phyloP scores from a whole-genome alignment of 2,888 invertebrate species.

The Drosophila gaucha region DNA sequence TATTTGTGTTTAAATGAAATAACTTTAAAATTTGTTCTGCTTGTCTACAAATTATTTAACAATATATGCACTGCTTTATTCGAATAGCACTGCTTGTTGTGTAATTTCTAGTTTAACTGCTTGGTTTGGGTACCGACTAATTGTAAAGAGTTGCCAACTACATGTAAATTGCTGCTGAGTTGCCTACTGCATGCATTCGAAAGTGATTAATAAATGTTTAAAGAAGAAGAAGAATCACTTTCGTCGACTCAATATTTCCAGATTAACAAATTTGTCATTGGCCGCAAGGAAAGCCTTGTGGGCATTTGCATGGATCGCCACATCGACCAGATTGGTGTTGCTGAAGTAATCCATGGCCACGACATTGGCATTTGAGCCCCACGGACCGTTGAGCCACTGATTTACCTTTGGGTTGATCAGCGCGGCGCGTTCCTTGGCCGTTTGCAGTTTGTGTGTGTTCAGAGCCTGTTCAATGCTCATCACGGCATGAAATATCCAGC shows the following conservation, averaged over 20 bases:
- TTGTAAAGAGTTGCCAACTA: conserved; percentile 15
- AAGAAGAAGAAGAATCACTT: neutral
- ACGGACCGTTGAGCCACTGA: conserved; percentile 88
- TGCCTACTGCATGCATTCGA: neutral
- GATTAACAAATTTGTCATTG: conserved; percentile 75
- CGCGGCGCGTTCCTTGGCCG: conserved; percentile 80
- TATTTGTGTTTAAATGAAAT: neutral
- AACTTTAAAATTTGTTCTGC: neutral
- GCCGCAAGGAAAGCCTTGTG: conserved; percentile 80
- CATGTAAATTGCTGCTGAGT: neutral
- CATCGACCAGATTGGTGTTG: conserved; percentile 89
- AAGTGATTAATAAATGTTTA: no score
- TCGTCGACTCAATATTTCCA: conserved; percentile 67
- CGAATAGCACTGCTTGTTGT: neutral
- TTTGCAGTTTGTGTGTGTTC: conserved; percentile 75
- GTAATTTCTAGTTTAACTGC: no score
- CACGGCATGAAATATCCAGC: conserved; percentile 82
- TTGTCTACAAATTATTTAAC: neutral
- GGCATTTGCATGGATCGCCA: conserved; percentile 86
- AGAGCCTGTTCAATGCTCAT: conserved; percentile 81
- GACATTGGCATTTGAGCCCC: conserved; percentile 89
- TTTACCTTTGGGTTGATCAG: conserved; percentile 88
- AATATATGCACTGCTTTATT: neutral
- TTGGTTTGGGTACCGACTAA: conserved; percentile 22
- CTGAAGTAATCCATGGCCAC: conserved; percentile 91